Percentiles rank a stretch among this genome's conserved stretches.
These are phyloP conservation scores for Phasianus colchicus DNA, from an alignment of 2,113 vertebrate genomes.

Conservation along the genomic window DNA sequence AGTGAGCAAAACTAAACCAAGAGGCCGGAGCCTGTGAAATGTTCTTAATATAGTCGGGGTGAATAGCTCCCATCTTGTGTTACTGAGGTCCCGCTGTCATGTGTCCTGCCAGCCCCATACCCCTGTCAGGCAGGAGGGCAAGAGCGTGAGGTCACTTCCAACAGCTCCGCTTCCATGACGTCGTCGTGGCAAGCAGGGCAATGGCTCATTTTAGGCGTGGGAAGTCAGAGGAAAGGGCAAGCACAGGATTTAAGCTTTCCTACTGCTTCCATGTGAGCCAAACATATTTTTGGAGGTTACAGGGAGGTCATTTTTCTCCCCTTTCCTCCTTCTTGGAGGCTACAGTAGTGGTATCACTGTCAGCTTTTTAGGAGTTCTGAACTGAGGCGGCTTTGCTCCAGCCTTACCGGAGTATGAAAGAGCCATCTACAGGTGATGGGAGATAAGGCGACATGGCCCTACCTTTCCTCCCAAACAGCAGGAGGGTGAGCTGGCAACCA, in stretches of 20 bases:
- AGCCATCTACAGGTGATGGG: slow-evolving; percentile 65
- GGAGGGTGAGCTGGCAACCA: fast-evolving
- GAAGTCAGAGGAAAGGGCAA: slow-evolving; percentile 40
- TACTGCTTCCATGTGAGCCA: slow-evolving; percentile 48
- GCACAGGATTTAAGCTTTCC: neutral
- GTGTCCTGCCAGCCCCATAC: neutral
- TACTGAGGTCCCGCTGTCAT: slow-evolving; percentile 44
- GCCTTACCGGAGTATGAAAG: slow-evolving; percentile 28
- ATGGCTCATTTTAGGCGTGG: neutral
- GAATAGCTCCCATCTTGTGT: slow-evolving; percentile 65
- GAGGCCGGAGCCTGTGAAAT: slow-evolving; percentile 44
- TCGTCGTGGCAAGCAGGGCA: neutral
- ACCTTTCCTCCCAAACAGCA: neutral
- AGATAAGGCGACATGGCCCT: slow-evolving; percentile 16
- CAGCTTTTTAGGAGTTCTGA: neutral
- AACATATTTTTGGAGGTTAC: slow-evolving; percentile 49
- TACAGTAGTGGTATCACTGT: neutral
- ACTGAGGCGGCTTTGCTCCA: neutral
- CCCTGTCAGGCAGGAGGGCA: slow-evolving; percentile 24
- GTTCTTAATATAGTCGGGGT: slow-evolving; percentile 64
- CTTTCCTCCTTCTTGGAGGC: slow-evolving; percentile 18
- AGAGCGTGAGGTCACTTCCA: slow-evolving; percentile 43
- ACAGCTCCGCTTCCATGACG: slow-evolving; percentile 9
- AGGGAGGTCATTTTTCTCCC: slow-evolving; percentile 35
- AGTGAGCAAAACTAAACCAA: slow-evolving; percentile 42